A percentile compares a stretch with the other conserved stretches of the same genome.
Evolutionary conservation across 2,113 vertebrate species (phyloP).

Genomic region (Talpa occidentalis): DNA sequence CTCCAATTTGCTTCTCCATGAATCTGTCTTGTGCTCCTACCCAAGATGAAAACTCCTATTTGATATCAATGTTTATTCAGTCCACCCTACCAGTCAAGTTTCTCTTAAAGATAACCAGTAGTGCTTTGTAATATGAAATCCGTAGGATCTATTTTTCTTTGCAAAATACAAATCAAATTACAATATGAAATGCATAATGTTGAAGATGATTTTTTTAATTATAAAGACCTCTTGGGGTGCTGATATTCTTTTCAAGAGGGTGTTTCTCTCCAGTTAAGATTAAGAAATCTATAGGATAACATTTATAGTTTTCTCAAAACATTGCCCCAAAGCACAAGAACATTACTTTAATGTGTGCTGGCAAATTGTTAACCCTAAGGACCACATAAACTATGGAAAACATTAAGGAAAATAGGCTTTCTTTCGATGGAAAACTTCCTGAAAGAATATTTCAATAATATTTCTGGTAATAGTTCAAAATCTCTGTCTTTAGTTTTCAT

Average conservation of each 20-base stretch:
- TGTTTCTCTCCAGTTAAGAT: not conserved
- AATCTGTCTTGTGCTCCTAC: not conserved
- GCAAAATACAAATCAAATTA: constrained; percentile 24
- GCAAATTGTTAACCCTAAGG: not conserved
- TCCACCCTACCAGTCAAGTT: not conserved
- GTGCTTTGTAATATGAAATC: not conserved
- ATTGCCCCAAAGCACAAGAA: not conserved
- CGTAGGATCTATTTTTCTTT: not conserved
- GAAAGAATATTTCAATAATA: constrained; percentile 33
- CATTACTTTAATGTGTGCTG: not conserved
- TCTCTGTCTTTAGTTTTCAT: constrained; percentile 15
- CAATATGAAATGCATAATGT: not conserved
- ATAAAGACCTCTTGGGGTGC: not conserved
- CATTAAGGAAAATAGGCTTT: not conserved
- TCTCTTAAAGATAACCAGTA: constrained; percentile 28
- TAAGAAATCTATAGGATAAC: not conserved
- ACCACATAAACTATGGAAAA: constrained; percentile 3
- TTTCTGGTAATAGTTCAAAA: constrained; percentile 48
- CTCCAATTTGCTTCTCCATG: not conserved
- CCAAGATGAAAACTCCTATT: not conserved
- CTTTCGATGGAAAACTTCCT: constrained; percentile 17
- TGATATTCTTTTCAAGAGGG: not conserved
- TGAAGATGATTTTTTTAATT: not conserved
- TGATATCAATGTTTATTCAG: not conserved
- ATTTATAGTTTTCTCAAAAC: constrained; percentile 2